These are phyloP conservation scores for Gallinago paraguaiae DNA, from an alignment of 2,113 vertebrate species.

Conservation along the genomic window DNA sequence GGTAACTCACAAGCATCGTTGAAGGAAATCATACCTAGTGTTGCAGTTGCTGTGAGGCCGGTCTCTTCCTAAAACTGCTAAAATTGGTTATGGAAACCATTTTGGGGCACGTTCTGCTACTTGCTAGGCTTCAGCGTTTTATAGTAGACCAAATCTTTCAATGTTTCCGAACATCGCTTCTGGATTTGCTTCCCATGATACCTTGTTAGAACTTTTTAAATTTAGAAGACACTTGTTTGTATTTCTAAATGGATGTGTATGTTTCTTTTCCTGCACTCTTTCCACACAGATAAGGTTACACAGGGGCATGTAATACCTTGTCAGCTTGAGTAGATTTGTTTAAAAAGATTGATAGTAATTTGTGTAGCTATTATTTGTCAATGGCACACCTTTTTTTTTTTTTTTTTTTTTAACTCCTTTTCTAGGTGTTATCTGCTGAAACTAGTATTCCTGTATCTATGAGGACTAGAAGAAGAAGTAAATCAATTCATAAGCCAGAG, in stretches of 20 bases:
- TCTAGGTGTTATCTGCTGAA: slow-evolving; percentile 33
- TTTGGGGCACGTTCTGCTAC: rapidly evolving
- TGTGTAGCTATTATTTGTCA: background rate
- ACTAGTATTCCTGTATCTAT: background rate
- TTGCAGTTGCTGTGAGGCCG: background rate
- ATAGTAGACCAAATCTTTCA: background rate
- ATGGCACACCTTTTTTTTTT: background rate
- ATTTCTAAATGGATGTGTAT: background rate
- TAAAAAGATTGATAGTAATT: background rate
- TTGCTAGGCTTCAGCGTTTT: background rate
- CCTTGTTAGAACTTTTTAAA: background rate
- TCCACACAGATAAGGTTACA: rapidly evolving
- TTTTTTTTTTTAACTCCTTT: background rate
- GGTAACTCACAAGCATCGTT: background rate
- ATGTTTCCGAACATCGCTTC: background rate
- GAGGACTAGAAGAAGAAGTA: slow-evolving; percentile 54
- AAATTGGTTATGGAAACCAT: background rate
- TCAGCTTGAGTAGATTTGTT: background rate
- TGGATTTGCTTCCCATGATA: background rate
- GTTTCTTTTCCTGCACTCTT: background rate
- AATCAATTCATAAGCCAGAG: slow-evolving; percentile 30
- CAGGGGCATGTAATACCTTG: background rate
- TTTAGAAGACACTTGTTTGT: background rate
- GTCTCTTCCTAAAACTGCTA: background rate
- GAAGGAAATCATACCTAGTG: rapidly evolving